These are phyloP conservation scores for Sialia sialis DNA, from an alignment of 2,113 vertebrate genomes.

Conservation along the genomic window DNA sequence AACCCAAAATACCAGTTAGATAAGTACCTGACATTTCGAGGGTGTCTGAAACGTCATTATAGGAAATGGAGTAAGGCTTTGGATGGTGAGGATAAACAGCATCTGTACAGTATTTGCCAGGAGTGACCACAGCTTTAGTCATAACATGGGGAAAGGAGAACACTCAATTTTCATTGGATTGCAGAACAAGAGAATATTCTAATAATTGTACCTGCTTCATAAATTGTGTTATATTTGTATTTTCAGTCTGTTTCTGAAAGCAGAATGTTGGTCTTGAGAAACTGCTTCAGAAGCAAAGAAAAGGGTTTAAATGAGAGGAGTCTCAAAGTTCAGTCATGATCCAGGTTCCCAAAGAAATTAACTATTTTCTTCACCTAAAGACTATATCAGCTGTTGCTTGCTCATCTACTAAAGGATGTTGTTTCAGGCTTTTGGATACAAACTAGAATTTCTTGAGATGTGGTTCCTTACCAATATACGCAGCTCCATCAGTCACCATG, in stretches of 20 bases:
- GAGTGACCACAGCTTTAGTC: not conserved
- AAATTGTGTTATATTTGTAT: not conserved
- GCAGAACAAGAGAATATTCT: not conserved
- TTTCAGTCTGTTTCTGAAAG: not conserved
- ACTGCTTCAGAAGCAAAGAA: not conserved
- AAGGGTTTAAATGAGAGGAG: not conserved
- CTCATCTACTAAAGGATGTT: not conserved
- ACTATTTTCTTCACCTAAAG: not conserved
- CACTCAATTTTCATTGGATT: not conserved
- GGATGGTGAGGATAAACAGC: not conserved
- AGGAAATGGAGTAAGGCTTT: not conserved
- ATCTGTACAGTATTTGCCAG: not conserved
- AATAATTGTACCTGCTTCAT: not conserved
- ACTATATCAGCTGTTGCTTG: not conserved
- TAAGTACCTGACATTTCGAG: not conserved
- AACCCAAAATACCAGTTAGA: not conserved
- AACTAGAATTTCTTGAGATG: not conserved
- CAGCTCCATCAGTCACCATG: constrained; percentile 90
- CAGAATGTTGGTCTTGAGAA: not conserved
- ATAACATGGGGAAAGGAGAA: not conserved
- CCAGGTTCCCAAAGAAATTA: not conserved
- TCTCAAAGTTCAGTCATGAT: not conserved
- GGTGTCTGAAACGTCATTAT: not conserved
- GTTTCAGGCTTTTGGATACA: not conserved
- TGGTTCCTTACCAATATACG: constrained; percentile 86